A percentile compares a stretch with the other conserved stretches of the same genome.
phyloP scores from a whole-genome alignment of 1,140 invertebrate genomes.

The Drosophila santomea region DNA sequence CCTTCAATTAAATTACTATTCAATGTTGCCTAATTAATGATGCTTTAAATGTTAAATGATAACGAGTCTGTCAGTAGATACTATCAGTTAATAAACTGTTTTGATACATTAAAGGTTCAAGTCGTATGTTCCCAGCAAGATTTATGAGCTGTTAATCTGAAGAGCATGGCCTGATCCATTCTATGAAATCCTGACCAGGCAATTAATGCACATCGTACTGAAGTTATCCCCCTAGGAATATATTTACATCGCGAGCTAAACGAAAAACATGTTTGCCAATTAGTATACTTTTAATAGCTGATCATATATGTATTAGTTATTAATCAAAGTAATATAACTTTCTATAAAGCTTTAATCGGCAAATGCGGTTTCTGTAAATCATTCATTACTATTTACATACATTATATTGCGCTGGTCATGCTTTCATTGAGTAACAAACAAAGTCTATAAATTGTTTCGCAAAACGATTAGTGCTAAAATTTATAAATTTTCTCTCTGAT shows the following conservation, averaged over 20 bases:
- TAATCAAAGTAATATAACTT: no score
- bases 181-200: neutral
- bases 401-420: neutral
- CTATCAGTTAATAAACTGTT: neutral
- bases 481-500: neutral
- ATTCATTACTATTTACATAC: neutral
- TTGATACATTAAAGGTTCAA: neutral
- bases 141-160: slow-evolving; percentile 3
- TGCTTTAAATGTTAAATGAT: neutral
- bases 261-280: neutral
- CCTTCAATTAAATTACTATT: neutral
- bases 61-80: neutral
- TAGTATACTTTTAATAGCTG: neutral
- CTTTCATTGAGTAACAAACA: neutral
- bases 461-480: neutral
- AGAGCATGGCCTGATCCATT: neutral
- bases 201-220: neutral
- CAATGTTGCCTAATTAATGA: neutral
- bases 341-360: neutral
- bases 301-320: neutral
- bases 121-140: neutral
- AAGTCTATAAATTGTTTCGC: neutral
- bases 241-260: neutral
- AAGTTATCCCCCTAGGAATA: no score
- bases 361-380: neutral